Evolutionary conservation across 2,888 invertebrate species (phyloP), one percentile per base, ranked within the genome.

Genomic region (Ichneumon xanthorius): DNA sequence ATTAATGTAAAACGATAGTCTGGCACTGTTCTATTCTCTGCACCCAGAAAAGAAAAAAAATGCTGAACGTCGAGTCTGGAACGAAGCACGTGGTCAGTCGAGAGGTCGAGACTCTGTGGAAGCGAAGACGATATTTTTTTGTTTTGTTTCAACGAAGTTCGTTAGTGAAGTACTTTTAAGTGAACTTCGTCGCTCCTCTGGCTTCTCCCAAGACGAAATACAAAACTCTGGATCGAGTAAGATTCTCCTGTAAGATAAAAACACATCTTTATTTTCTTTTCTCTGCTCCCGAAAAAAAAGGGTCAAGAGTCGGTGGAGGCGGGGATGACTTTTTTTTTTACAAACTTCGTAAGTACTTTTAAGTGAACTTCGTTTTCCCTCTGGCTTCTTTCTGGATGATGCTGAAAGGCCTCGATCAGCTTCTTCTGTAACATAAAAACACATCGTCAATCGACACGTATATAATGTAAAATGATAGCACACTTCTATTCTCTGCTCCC

Each of bases 281-380:
- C 33, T 33, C 33, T 33, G 0, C 5, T 33, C 33, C 5, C 33
- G 33, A 37, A 37, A 37, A 37, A 37, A 37, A 7, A 37, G 4
- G 6, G 33, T 81, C 70, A 70, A 81, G 67, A 71, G 37, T 81
- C 81, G 68, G n/a, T 0, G 50, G 81, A 63, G 40, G 63, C n/a
- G n/a, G n/a, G n/a, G n/a, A n/a, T n/a, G n/a, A n/a, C n/a, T n/a
- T n/a, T n/a, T 83, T 75, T 68, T 72, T 75, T 22, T 58, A 33
- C 4, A n/a, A n/a, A n/a, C n/a, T n/a, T n/a, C n/a, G n/a, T n/a
- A n/a, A n/a, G n/a, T n/a, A n/a, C 33, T 33, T 33, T 33, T 9
- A 37, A 76, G 76, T 76, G 48, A 22, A 50, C 76, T 61, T 30
- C 26, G 30, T 30, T 4, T 4, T 22, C 11, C 3, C 26, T 7